Evolutionary conservation across 2,797 vertebrate species (phyloP), one percentile per base, ranked within the genome.

Genomic region (Melanitta fusca): DNA sequence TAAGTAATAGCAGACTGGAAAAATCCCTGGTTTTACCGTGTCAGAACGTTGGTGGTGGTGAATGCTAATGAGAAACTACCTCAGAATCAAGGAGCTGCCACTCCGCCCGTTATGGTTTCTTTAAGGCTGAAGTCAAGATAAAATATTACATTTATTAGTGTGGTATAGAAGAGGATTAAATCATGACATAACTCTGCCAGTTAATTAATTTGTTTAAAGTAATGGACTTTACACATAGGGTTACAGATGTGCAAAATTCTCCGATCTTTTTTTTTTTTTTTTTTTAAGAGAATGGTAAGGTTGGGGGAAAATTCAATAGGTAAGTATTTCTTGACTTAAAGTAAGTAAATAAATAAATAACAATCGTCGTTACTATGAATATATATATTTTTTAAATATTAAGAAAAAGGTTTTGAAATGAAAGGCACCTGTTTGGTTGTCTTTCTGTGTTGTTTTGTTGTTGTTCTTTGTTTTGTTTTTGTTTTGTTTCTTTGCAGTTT

Each of bases 71-170:
- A 89, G 69, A 78, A 71, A 64, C 30, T 56, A 61, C 34, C 38
- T 53, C 30, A 58, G 68, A 93, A 84, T 72, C 69, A 89, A 88
- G 56, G 62, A 80, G 58, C 38, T 92, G 77, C 73, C 79, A 72
- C 65, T 41, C 10, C 89, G 81, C 73, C 49, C 32, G 13, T 84
- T 60, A 56, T 24, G 11, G 1, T 77, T 65, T 75, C 25, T 81
- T 25, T 77, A 41, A 77, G 64, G 28, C n/a, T 77, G 70, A 75
- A 74, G n/a, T 70, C 36, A 53, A 47, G 57, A 78, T 8, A 57
- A 82, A 88, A 61, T 25, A 30, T 39, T 68, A 14, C 2, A 1
- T 79, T 80, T 73, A 71, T 80, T 64, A 60, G 28, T 49, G 57
- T 36, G 43, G 27, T 32, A 16, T 39, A 61, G 61, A 61, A 77